These are phyloP conservation scores for Sphyrna mokarran DNA, from an alignment of 2,113 vertebrate species.

Conservation along the genomic window DNA sequence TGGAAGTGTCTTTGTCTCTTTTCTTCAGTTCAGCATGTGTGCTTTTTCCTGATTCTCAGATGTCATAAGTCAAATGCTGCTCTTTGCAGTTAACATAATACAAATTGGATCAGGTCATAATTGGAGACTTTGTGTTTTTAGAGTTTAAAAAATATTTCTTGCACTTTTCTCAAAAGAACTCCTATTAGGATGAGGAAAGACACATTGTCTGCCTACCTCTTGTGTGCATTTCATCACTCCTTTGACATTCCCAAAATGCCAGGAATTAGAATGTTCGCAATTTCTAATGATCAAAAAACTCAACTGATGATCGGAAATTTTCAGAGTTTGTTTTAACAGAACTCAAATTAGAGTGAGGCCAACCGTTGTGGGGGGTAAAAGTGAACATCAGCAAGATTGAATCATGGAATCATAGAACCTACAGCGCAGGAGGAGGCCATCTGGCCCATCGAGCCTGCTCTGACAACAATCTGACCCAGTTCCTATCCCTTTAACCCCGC, in stretches of 20 bases:
- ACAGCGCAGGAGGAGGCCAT: too few relatives aligned
- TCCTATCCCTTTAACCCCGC: too few relatives aligned
- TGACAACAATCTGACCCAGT: too few relatives aligned
- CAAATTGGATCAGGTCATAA: not conserved
- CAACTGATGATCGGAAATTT: not conserved
- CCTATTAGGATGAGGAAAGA: not conserved
- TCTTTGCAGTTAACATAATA: not conserved
- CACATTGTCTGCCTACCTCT: not conserved
- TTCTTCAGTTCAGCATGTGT: not conserved
- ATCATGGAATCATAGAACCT: not conserved
- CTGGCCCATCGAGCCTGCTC: too few relatives aligned
- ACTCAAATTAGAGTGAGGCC: not conserved
- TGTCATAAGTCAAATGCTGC: not conserved
- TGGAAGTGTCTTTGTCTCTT: not conserved
- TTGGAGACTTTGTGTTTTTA: not conserved
- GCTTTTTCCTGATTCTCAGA: not conserved
- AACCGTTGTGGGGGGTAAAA: not conserved
- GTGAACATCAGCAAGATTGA: not conserved
- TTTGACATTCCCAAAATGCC: not conserved
- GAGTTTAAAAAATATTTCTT: not conserved
- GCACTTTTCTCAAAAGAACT: not conserved
- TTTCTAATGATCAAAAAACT: not conserved
- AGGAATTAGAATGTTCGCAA: not conserved
- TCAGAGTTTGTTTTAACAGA: not conserved
- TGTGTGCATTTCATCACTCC: not conserved